Base-by-base conservation (phyloP, 2,888 invertebrate genomes). In the Chymomyza caudatula region DNA sequence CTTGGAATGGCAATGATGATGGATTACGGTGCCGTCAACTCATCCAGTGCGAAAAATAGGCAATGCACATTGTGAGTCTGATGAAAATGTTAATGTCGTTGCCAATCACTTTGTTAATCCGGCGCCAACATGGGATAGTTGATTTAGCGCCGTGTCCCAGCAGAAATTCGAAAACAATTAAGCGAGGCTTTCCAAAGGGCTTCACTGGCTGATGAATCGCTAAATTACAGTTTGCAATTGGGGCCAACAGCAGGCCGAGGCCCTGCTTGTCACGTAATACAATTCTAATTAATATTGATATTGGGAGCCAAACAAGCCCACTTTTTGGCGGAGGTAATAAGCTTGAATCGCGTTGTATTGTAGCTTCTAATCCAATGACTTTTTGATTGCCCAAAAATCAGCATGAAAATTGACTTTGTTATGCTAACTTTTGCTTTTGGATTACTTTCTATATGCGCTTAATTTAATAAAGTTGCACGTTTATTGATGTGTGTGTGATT, bases 11-110 rank as follows among this genome's bases (percentile, higher is more conserved):
- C 76, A 80, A 81, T 82, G 80, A 81, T 81, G 80, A 81, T 81
- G 85, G 83, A 81, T 81, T 81, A 86, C 80, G 58, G 55, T 29
- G 49, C 6, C 5, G 47, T 19, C 22, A 13, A 4, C 15, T 19
- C 1, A 15, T 5, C 37, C 5, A 51, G 51, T 47, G 47, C 19
- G 51, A 13, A 20, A 51, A 51, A 47, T 47, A 47, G 47, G 47
- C 47, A 47, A 47, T 47, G 47, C 47, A 17, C 61, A 67, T 25
- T 65, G 60, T 54, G 65, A 60, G 80, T 80, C 86, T 81, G 80
- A 85, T 81, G 86, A 86, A 85, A 81, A 87, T 81, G 87, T 79
- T 81, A 81, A 86, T 85, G 80, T 81, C 85, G 77, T 85, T 81
- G 85, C 87, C 85, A 81, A 81, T 81, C 87, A 87, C 74, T 85